Conservation (phyloP, 2,888 invertebrate genomes). For the Pardosa pseudoannulata region DNA sequence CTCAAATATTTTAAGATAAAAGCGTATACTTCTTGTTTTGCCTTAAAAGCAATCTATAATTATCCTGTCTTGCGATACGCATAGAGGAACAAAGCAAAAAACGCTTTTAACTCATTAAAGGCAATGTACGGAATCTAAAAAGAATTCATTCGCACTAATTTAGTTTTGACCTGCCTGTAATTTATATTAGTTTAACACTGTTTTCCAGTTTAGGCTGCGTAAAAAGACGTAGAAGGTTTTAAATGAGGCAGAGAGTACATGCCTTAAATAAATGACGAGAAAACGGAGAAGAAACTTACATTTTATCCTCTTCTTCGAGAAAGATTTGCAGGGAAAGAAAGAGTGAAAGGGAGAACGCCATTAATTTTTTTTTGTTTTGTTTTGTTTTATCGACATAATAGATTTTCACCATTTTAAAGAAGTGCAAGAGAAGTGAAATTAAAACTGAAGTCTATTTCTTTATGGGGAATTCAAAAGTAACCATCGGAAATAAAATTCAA, state of each 20-base stretch:
- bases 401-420: no score
- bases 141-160: neutral
- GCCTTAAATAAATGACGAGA: conserved; percentile 11
- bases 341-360: no score
- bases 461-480: no score
- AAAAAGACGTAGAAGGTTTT: neutral
- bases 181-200: conserved; percentile 15
- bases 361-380: no score
- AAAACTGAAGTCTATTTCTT: no score
- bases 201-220: neutral
- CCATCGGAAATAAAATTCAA: no score
- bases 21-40: neutral
- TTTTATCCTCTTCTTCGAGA: no score
- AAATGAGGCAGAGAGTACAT: neutral
- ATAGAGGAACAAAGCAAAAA: neutral
- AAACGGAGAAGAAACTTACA: no score
- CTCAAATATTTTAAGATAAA: neutral
- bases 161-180: neutral
- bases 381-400: no score
- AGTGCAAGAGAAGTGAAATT: no score
- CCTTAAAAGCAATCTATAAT: neutral
- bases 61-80: neutral
- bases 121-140: neutral
- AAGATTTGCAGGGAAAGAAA: no score
- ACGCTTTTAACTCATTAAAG: conserved; percentile 6